Conservation (phyloP, 2,888 invertebrate genomes). For the Cantharis lateralis region DNA sequence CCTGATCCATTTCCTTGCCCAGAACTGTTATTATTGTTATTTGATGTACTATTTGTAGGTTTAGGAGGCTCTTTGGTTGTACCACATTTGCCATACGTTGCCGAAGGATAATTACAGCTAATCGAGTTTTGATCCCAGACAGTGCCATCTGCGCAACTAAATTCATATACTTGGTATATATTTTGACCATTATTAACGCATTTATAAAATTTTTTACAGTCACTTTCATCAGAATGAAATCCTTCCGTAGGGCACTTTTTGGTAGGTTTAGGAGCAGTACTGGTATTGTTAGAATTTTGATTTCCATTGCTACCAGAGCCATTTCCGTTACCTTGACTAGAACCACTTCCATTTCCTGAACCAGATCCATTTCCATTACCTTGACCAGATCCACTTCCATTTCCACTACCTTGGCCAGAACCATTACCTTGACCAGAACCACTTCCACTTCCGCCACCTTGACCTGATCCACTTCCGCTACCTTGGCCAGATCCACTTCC, state of each 20-base stretch:
- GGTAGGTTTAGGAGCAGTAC: background rate
- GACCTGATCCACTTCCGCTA: background rate
- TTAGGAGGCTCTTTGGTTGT: background rate
- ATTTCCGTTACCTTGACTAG: background rate
- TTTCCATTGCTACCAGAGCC: background rate
- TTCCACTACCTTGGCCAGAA: background rate
- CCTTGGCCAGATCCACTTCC: background rate
- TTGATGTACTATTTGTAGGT: background rate
- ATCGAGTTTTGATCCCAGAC: constrained; percentile 26
- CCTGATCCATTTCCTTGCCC: background rate
- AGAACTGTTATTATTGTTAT: background rate
- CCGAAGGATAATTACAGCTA: constrained; percentile 25
- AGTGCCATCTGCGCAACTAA: constrained; percentile 65
- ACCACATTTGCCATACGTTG: constrained; percentile 33
- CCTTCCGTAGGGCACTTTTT: constrained; percentile 12
- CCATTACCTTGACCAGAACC: background rate
- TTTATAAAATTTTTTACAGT: constrained; percentile 78
- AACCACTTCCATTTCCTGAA: background rate
- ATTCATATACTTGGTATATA: constrained; percentile 69
- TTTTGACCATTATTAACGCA: constrained; percentile 69
- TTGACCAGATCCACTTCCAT: background rate
- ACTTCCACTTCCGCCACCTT: constrained; percentile 8
- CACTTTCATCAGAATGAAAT: constrained; percentile 68
- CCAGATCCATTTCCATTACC: background rate
- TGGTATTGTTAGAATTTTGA: too few relatives aligned